A percentile compares a stretch with the other conserved stretches of the same genome.
Evolutionary conservation across 2,113 vertebrate species (phyloP).

Genomic region (Cairina moschata): DNA sequence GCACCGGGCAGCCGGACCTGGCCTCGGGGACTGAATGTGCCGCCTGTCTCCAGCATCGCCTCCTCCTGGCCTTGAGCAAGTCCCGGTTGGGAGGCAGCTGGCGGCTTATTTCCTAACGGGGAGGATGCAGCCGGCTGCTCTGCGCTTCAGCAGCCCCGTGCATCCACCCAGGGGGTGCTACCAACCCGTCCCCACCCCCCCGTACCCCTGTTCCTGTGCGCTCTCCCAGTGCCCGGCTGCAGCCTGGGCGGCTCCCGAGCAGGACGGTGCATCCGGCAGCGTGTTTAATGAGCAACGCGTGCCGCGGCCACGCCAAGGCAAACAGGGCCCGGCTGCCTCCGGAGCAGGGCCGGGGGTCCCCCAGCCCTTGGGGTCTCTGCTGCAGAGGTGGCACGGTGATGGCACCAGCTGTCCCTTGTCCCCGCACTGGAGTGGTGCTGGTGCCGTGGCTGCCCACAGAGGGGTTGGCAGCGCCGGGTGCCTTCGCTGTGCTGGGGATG

Average conservation of each 20-base stretch:
- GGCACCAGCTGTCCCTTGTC: neutral
- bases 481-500: neutral
- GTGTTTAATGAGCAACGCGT: neutral
- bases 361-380: neutral
- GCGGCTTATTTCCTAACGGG: neutral
- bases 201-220: too few relatives aligned
- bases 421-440: too few relatives aligned
- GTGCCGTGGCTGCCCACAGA: neutral
- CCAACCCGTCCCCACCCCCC: neutral
- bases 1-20: neutral
- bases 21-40: neutral
- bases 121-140: neutral
- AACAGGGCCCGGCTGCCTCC: neutral
- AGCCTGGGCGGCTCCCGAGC: neutral
- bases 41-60: neutral
- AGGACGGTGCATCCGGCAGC: neutral
- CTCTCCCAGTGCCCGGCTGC: neutral
- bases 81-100: neutral
- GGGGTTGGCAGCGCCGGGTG: neutral
- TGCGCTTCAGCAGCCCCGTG: neutral
- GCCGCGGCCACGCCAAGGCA: neutral
- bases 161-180: neutral
- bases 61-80: neutral
- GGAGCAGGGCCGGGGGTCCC: neutral
- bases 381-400: too few relatives aligned